phyloP scores from a whole-genome alignment of 2,888 invertebrate genomes.

The Embidobia sp. region DNA sequence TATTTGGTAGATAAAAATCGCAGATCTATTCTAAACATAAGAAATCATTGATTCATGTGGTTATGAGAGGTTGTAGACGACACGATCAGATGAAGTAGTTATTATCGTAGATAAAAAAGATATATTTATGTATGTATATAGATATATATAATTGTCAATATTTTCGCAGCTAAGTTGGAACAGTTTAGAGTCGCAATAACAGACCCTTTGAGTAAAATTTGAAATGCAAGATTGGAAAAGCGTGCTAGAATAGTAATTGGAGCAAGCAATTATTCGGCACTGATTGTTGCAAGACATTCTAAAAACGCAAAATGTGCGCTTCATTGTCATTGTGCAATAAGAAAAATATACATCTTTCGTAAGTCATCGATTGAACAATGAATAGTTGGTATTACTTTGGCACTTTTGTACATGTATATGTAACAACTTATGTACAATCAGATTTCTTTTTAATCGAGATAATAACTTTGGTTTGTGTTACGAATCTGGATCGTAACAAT shows the following conservation, averaged over 20 bases:
- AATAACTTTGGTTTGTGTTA: constrained; percentile 76
- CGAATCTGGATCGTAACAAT: constrained; percentile 86
- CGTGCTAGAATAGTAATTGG: constrained; percentile 12
- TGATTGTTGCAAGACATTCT: constrained; percentile 7
- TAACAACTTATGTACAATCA: too few relatives aligned
- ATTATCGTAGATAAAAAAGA: constrained; percentile 16
- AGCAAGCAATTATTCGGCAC: constrained; percentile 19
- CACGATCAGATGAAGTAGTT: not conserved
- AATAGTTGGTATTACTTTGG: constrained; percentile 19
- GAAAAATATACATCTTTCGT: constrained; percentile 32
- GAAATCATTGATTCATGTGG: not conserved
- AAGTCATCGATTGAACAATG: constrained; percentile 5
- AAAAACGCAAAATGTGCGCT: constrained; percentile 20
- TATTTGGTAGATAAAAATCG: not conserved
- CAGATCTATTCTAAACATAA: not conserved
- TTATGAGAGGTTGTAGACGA: constrained; percentile 13
- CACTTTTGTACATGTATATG: constrained; percentile 20
- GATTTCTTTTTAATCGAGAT: constrained; percentile 74
- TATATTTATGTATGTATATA: constrained; percentile 3
- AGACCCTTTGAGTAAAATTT: constrained; percentile 19
- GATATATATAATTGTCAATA: constrained; percentile 30
- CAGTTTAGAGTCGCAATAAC: constrained; percentile 22
- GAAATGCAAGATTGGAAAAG: constrained; percentile 2
- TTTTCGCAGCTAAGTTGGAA: not conserved
- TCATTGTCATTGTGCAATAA: constrained; percentile 39